Conservation (phyloP, 2,113 vertebrate genomes). For the Myiagra hebetior region DNA sequence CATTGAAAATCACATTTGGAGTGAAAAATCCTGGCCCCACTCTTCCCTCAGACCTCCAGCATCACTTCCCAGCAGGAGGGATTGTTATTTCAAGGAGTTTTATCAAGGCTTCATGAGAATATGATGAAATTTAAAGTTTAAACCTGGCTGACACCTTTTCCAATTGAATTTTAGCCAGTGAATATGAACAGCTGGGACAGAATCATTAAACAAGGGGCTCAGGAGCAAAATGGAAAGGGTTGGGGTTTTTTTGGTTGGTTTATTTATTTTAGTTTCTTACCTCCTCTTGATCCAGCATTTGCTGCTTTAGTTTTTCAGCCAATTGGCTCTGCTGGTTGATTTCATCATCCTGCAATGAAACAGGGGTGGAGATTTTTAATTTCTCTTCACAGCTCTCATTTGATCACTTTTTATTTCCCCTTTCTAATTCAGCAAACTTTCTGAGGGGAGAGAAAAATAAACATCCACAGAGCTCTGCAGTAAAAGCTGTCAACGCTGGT, state of each 20-base stretch:
- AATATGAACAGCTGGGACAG: not conserved
- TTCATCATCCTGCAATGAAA: constrained; percentile 87
- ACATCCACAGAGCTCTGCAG: not conserved
- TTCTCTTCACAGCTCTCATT: not conserved
- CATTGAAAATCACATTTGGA: not conserved
- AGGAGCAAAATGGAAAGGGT: not conserved
- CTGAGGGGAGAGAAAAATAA: not conserved
- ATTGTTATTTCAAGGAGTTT: not conserved
- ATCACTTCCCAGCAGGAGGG: not conserved
- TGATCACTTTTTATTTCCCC: not conserved
- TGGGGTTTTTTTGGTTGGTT: not conserved
- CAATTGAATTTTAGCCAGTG: not conserved
- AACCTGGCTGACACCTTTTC: not conserved
- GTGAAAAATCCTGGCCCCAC: not conserved
- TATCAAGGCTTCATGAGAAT: not conserved
- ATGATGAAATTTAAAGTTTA: not conserved
- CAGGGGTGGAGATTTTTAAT: not conserved
- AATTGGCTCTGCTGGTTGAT: constrained; percentile 96
- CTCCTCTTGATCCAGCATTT: constrained; percentile 96
- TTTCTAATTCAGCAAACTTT: not conserved
- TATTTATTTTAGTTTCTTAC: constrained; percentile 61
- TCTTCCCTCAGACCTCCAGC: not conserved
- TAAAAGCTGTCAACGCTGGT: not conserved
- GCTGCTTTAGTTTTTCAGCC: constrained; percentile 88
- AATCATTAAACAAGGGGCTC: not conserved